Conservation (phyloP, 1,140 invertebrate genomes). For the Helicoverpa zea region DNA sequence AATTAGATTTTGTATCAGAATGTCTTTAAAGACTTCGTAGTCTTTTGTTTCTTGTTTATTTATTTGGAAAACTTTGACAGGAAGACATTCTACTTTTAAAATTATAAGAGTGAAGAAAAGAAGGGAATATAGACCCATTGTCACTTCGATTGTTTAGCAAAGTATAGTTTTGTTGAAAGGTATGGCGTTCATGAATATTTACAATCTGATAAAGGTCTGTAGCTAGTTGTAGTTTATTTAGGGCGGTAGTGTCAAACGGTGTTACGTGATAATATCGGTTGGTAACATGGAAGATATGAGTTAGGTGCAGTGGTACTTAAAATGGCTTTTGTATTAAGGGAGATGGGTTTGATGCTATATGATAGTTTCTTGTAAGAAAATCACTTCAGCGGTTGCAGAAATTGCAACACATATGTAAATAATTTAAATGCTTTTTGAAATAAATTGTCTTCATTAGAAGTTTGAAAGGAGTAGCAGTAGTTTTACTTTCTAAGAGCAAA, state of each 20-base stretch:
- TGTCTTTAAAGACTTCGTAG: slow-evolving; percentile 26
- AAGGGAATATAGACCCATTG: neutral
- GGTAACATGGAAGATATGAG: neutral
- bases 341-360: too few relatives aligned
- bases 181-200: slow-evolving; percentile 20
- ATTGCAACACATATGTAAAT: too few relatives aligned
- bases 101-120: neutral
- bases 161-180: neutral
- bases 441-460: too few relatives aligned
- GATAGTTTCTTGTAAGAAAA: too few relatives aligned
- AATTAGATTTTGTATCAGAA: slow-evolving; percentile 44
- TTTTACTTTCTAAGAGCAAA: too few relatives aligned
- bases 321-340: too few relatives aligned
- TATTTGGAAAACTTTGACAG: slow-evolving; percentile 13
- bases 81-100: neutral
- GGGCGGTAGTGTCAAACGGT: neutral
- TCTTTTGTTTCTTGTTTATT: slow-evolving; percentile 19
- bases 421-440: too few relatives aligned
- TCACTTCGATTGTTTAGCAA: neutral
- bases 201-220: neutral
- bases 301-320: neutral
- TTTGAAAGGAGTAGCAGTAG: too few relatives aligned
- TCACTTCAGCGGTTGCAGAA: too few relatives aligned
- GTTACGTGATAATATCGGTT: neutral
- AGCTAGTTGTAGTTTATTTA: neutral